These are phyloP conservation scores for Alethe diademata DNA, from an alignment of 2,113 vertebrate species.

Conservation along the genomic window DNA sequence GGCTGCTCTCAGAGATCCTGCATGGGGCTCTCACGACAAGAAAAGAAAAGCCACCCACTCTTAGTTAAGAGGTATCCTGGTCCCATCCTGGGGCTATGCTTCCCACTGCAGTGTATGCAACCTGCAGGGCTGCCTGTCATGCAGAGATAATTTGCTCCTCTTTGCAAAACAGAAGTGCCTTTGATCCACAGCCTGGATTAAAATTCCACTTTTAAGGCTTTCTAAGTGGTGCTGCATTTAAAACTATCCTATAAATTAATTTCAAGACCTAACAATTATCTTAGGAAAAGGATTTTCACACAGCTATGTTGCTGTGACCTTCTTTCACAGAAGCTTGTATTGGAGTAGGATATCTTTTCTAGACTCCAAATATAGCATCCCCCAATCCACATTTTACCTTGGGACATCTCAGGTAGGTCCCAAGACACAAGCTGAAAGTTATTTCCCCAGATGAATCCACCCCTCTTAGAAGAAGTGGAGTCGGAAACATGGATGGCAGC, in stretches of 20 bases:
- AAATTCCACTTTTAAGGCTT: constrained; percentile 13
- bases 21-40: background rate
- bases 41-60: background rate
- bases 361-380: background rate
- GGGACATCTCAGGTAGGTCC: background rate
- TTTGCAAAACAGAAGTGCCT: constrained; percentile 4
- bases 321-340: background rate
- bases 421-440: background rate
- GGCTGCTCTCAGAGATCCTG: fast-evolving
- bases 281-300: background rate
- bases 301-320: background rate
- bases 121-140: background rate
- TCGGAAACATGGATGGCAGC: background rate
- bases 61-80: background rate
- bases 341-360: background rate
- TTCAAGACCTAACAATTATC: background rate
- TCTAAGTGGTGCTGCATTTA: background rate
- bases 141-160: background rate
- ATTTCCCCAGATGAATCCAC: background rate
- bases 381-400: background rate
- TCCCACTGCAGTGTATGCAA: background rate
- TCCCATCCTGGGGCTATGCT: background rate
- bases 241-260: background rate
- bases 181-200: background rate
- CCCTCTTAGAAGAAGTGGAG: background rate